Evolutionary conservation across 2,888 invertebrate genomes (phyloP).

Genomic region (Aleiodes leptofemur): DNA sequence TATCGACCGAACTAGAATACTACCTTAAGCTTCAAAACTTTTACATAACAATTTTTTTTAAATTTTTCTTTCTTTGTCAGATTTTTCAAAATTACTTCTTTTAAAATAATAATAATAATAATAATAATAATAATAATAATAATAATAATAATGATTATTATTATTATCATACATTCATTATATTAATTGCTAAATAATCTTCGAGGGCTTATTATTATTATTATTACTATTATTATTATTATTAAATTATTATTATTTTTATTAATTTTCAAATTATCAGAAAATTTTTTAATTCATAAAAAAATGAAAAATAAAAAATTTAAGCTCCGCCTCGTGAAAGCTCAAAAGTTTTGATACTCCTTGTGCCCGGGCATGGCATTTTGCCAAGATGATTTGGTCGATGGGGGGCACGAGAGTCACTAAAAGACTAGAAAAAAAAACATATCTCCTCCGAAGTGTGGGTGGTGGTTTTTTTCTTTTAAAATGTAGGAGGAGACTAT

Average conservation of each 20-base stretch:
- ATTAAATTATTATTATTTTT: too few species aligned
- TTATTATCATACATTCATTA: too few species aligned
- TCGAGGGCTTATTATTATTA: too few species aligned
- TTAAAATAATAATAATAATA: too few species aligned
- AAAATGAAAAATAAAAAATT: constrained; percentile 22
- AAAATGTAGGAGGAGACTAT: constrained; percentile 65
- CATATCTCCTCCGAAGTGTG: constrained; percentile 32
- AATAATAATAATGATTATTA: too few species aligned
- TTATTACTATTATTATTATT: too few species aligned
- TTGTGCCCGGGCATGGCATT: constrained; percentile 21
- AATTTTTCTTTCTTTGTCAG: background rate
- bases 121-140: too few species aligned
- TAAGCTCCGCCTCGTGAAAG: constrained; percentile 12
- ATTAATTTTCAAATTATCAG: too few species aligned
- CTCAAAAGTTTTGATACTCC: background rate
- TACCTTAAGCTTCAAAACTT: constrained; percentile 33
- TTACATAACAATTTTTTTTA: constrained; percentile 23
- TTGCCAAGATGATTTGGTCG: constrained; percentile 21
- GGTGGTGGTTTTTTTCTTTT: constrained; percentile 50
- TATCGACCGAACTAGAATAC: too few species aligned
- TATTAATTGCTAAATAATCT: too few species aligned
- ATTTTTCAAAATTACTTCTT: too few species aligned
- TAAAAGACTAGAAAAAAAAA: constrained; percentile 32
- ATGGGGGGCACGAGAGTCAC: background rate
- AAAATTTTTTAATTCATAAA: background rate